These are phyloP conservation scores for Heliconius himera DNA, from an alignment of 1,140 invertebrate genomes.

Conservation along the genomic window DNA sequence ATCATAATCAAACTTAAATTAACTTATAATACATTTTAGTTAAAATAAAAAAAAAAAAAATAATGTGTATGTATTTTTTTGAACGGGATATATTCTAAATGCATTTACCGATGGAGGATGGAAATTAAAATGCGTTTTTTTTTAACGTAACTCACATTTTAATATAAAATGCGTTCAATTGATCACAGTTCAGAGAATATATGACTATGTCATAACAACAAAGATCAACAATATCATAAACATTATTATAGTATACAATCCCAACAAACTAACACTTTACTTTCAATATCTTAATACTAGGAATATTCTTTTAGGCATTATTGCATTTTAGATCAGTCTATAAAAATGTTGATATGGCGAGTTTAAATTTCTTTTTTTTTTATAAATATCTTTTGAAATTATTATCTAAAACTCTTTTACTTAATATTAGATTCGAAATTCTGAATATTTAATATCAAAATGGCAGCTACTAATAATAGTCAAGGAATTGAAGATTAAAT, in stretches of 20 bases:
- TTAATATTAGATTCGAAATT: neutral
- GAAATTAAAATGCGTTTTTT: conserved; percentile 66
- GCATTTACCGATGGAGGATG: conserved; percentile 37
- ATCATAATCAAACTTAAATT: conserved; percentile 18
- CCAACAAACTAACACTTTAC: neutral
- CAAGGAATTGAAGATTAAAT: neutral
- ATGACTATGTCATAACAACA: conserved; percentile 48
- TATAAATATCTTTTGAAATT: neutral
- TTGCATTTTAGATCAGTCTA: conserved; percentile 27
- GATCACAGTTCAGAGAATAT: conserved; percentile 62
- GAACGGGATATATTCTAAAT: conserved; percentile 36
- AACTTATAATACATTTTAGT: conserved; percentile 26
- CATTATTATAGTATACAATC: conserved; percentile 11
- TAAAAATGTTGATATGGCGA: conserved; percentile 22
- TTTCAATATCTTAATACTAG: neutral
- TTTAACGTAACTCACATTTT: conserved; percentile 70
- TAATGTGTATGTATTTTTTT: conserved; percentile 21
- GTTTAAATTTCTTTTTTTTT: neutral
- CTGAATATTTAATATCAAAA: neutral
- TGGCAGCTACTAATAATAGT: neutral
- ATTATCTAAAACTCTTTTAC: neutral
- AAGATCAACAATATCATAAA: conserved; percentile 36
- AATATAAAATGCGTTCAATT: conserved; percentile 74
- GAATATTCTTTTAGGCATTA: neutral
- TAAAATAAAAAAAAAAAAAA: conserved; percentile 21